phyloP scores from a whole-genome alignment of 2,797 vertebrate genomes.

The Crypturellus tataupa region DNA sequence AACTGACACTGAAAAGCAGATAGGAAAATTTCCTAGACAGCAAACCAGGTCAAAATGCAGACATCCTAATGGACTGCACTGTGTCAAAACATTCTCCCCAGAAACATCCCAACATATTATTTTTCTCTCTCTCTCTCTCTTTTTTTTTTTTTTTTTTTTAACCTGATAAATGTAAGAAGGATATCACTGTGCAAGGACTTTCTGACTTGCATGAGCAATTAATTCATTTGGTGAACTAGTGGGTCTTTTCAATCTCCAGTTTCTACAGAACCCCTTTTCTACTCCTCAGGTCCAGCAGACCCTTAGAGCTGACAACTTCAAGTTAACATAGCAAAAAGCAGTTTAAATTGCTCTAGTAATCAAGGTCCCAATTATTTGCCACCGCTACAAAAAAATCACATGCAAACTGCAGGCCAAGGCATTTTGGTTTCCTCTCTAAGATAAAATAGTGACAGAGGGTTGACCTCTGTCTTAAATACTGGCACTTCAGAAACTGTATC shows the following conservation, averaged over 20 bases:
- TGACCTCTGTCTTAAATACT: conserved; percentile 34
- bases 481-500: conserved; percentile 33
- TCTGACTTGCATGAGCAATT: conserved; percentile 32
- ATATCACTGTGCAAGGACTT: not conserved
- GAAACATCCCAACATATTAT: conserved; percentile 38
- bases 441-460: conserved; percentile 36
- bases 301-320: conserved; percentile 64
- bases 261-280: conserved; percentile 57
- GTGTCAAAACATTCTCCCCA: conserved; percentile 68
- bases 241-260: conserved; percentile 49
- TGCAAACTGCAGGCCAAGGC: not conserved
- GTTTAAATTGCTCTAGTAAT: conserved; percentile 55
- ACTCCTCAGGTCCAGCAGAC: conserved; percentile 56
- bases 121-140: not conserved
- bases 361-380: conserved; percentile 55
- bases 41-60: conserved; percentile 64
- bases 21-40: conserved; percentile 60
- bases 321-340: conserved; percentile 61
- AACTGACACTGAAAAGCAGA: conserved; percentile 62
- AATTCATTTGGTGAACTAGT: conserved; percentile 41
- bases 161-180: not conserved
- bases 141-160: not conserved
- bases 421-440: conserved; percentile 20
- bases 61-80: conserved; percentile 40
- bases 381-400: not conserved